A percentile compares a stretch with the other conserved stretches of the same genome.
Evolutionary conservation across 2,888 invertebrate genomes (phyloP).

Genomic region (Unio pictorum): DNA sequence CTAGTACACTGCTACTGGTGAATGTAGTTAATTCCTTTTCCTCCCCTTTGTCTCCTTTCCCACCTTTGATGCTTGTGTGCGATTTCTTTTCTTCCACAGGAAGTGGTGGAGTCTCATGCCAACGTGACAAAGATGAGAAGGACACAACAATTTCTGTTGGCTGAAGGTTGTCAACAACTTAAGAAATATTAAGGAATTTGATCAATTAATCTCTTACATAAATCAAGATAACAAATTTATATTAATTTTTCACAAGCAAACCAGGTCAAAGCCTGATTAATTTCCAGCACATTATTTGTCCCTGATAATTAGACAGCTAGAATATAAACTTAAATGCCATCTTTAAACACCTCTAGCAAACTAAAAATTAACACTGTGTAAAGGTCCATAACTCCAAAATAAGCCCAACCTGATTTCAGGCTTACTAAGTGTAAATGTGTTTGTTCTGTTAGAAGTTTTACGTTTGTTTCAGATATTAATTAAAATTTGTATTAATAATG

Average conservation of each 20-base stretch:
- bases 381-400: no score
- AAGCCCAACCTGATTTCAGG: no score
- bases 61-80: slow-evolving; percentile 51
- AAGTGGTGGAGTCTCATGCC: slow-evolving; percentile 64
- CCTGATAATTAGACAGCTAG: no score
- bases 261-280: no score
- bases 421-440: no score
- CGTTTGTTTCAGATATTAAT: no score
- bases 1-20: slow-evolving; percentile 57
- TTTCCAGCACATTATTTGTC: no score
- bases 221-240: neutral
- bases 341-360: no score
- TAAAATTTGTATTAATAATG: no score
- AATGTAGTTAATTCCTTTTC: slow-evolving; percentile 61
- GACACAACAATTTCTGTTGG: slow-evolving; percentile 70
- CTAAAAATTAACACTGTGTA: no score
- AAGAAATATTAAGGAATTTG: slow-evolving; percentile 35
- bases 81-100: slow-evolving; percentile 58
- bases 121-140: slow-evolving; percentile 66
- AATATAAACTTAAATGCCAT: no score
- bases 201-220: neutral
- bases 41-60: slow-evolving; percentile 53
- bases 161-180: slow-evolving; percentile 70
- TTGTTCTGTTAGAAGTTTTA: no score
- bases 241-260: neutral